These are phyloP conservation scores for Dipus sagitta DNA, from an alignment of 2,797 vertebrate species.

Conservation along the genomic window DNA sequence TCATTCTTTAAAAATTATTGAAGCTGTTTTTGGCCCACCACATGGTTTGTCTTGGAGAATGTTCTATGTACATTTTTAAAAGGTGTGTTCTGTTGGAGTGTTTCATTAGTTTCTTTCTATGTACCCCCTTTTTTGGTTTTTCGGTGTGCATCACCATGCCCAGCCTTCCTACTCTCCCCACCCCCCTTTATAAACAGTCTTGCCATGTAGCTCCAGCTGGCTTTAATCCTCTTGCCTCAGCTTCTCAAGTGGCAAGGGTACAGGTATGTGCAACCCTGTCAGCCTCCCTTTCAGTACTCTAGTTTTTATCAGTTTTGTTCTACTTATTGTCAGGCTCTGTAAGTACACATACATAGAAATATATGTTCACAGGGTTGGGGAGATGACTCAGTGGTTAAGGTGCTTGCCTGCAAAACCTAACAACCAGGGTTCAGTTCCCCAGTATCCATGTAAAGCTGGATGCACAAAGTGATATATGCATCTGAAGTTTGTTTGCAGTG, in stretches of 20 bases:
- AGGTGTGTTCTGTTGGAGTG: background rate
- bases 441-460: no score
- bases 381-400: no score
- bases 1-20: background rate
- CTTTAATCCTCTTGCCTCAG: background rate
- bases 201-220: background rate
- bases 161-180: no score
- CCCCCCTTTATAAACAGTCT: background rate
- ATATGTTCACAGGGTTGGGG: background rate
- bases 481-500: no score
- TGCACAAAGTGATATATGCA: no score
- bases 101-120: background rate
- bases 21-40: background rate
- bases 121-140: no score
- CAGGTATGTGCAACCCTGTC: background rate
- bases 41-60: background rate
- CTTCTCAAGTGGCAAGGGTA: background rate
- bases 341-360: background rate
- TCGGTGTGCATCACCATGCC: no score
- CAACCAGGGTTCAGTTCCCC: no score
- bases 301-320: background rate
- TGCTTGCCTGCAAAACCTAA: no score
- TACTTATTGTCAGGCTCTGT: background rate
- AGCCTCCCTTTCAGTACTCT: background rate
- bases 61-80: background rate